phyloP scores from a whole-genome alignment of 2,888 invertebrate species.

The Chrysopilus asiliformis region DNA sequence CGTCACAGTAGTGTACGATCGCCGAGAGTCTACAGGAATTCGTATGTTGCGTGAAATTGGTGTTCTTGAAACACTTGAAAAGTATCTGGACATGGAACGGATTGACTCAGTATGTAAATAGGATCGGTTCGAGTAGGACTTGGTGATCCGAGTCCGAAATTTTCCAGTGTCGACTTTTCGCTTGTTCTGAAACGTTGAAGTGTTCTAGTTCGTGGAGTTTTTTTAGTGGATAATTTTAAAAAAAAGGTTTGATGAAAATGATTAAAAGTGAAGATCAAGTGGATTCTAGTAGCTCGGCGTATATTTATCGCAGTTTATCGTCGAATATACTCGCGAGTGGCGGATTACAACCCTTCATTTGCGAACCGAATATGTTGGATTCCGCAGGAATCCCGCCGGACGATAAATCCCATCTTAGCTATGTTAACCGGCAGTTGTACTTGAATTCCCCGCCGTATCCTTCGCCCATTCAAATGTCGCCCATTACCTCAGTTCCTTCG shows the following conservation, averaged over 20 bases:
- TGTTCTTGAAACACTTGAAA: too few relatives aligned
- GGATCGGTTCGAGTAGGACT: too few relatives aligned
- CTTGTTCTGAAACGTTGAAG: too few relatives aligned
- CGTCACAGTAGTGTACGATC: too few relatives aligned
- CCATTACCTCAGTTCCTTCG: constrained; percentile 16
- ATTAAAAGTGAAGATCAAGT: constrained; percentile 15
- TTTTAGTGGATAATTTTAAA: neutral
- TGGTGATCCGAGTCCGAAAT: too few relatives aligned
- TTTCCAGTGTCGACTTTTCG: too few relatives aligned
- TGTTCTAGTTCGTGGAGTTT: too few relatives aligned
- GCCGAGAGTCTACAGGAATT: too few relatives aligned
- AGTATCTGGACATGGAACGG: too few relatives aligned
- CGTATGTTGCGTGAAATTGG: too few relatives aligned
- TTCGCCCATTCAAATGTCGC: constrained; percentile 9
- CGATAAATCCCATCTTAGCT: constrained; percentile 28
- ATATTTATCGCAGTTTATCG: constrained; percentile 23
- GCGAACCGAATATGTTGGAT: constrained; percentile 16
- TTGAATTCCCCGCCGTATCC: constrained; percentile 6
- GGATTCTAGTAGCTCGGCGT: constrained; percentile 8
- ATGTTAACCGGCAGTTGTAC: constrained; percentile 22
- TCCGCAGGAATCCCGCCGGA: too few relatives aligned
- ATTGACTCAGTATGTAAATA: too few relatives aligned
- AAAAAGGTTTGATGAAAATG: constrained; percentile 9
- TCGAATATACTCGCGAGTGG: constrained; percentile 23
- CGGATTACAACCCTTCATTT: constrained; percentile 25